A percentile compares a stretch with the other conserved stretches of the same genome.
Conservation (phyloP, 2,113 vertebrate genomes). For the Hystrix brachyura region DNA sequence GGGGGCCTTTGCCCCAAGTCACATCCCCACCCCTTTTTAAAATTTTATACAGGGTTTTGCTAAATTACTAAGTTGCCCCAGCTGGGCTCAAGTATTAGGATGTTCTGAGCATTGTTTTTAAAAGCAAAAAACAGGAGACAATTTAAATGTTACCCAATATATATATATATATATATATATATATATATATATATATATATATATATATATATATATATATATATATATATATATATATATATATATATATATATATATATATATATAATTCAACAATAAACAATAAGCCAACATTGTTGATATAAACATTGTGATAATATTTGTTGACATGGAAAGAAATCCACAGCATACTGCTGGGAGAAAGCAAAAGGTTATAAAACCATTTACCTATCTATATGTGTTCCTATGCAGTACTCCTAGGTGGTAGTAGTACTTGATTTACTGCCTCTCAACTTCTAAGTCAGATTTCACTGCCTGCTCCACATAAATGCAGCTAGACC, state of each 20-base stretch:
- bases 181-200: too few species aligned
- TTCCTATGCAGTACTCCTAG: not conserved
- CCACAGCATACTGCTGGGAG: not conserved
- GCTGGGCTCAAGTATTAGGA: not conserved
- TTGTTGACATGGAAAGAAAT: not conserved
- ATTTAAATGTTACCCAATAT: not conserved
- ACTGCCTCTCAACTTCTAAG: conserved; percentile 13
- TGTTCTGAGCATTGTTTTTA: not conserved
- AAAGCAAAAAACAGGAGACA: not conserved
- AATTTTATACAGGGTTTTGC: not conserved
- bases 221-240: too few species aligned
- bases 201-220: too few species aligned
- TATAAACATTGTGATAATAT: not conserved
- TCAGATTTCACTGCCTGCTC: not conserved
- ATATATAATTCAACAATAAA: not conserved
- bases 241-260: not conserved
- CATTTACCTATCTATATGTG: not conserved
- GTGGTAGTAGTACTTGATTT: not conserved
- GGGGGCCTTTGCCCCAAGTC: not conserved
- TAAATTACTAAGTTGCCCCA: not conserved
- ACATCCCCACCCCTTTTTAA: not conserved
- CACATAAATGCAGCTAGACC: not conserved
- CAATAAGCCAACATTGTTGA: not conserved
- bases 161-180: too few species aligned
- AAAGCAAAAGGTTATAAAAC: not conserved